Percentiles rank a stretch among this genome's conserved stretches.
Evolutionary conservation across 2,797 vertebrate species (phyloP).

Genomic region (Sparus aurata): DNA sequence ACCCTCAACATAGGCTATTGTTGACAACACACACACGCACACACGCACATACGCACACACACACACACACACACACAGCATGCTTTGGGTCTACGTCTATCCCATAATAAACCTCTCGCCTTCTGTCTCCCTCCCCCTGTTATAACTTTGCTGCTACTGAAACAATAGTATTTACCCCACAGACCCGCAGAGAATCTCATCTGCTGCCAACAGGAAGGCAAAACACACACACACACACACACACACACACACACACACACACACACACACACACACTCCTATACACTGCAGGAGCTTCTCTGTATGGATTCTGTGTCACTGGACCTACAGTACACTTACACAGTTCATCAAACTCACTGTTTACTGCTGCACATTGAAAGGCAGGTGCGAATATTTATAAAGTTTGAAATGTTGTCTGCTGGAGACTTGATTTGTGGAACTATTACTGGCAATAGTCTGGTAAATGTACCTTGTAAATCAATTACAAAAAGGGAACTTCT

Average conservation of each 20-base stretch:
- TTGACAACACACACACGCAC: constrained; percentile 42
- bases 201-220: constrained; percentile 75
- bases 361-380: constrained; percentile 7
- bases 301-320: constrained; percentile 31
- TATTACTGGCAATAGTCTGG: constrained; percentile 13
- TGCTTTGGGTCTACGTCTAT: constrained; percentile 42
- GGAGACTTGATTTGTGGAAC: not conserved
- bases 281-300: constrained; percentile 31
- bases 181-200: constrained; percentile 66
- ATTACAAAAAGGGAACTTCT: constrained; percentile 15
- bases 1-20: constrained; percentile 51
- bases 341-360: constrained; percentile 4
- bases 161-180: constrained; percentile 80
- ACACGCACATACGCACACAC: too few relatives aligned
- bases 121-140: constrained; percentile 31
- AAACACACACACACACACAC: constrained; percentile 35
- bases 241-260: constrained; percentile 29
- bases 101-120: constrained; percentile 53
- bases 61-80: not conserved
- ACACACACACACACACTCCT: constrained; percentile 20
- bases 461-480: constrained; percentile 17
- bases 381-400: constrained; percentile 21
- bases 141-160: constrained; percentile 58
- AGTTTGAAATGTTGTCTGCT: constrained; percentile 1
- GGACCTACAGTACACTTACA: constrained; percentile 19